phyloP scores from a whole-genome alignment of 2,113 vertebrate species.

The Corythornis vintsioides region DNA sequence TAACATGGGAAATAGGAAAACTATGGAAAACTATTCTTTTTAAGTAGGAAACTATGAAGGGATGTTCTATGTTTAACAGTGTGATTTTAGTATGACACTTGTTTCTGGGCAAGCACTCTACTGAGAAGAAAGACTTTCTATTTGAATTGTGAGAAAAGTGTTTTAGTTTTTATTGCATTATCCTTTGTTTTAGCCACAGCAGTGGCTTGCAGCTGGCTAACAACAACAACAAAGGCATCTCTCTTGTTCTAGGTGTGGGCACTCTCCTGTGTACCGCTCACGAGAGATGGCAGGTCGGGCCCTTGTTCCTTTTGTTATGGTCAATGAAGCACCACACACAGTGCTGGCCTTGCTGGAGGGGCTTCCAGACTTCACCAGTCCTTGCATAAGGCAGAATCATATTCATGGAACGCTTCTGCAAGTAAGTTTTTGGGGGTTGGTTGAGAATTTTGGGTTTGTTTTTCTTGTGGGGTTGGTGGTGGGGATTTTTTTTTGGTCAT shows the following conservation, averaged over 20 bases:
- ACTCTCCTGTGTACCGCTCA: slow-evolving; percentile 86
- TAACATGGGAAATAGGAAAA: too few relatives aligned
- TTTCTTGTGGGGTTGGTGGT: neutral
- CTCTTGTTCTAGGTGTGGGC: slow-evolving; percentile 80
- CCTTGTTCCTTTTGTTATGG: slow-evolving; percentile 88
- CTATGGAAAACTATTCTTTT: neutral
- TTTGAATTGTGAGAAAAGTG: neutral
- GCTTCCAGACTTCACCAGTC: slow-evolving; percentile 77
- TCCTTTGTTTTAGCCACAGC: neutral
- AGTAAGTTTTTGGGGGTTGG: slow-evolving; percentile 65
- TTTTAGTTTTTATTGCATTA: neutral
- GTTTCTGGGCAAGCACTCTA: neutral
- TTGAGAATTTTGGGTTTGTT: neutral
- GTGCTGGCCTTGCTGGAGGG: slow-evolving; percentile 75
- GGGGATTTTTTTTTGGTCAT: neutral
- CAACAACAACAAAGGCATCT: neutral
- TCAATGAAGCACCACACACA: slow-evolving; percentile 79
- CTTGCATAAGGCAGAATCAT: slow-evolving; percentile 81
- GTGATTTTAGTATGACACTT: neutral
- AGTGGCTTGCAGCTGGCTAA: neutral
- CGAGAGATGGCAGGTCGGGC: slow-evolving; percentile 91
- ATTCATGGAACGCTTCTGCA: slow-evolving; percentile 91
- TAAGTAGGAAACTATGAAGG: neutral
- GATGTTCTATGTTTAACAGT: too few relatives aligned
- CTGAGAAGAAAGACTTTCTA: neutral